Evolutionary conservation across 2,888 invertebrate species (phyloP).

Genomic region (Dyspetes luteomarginatus): DNA sequence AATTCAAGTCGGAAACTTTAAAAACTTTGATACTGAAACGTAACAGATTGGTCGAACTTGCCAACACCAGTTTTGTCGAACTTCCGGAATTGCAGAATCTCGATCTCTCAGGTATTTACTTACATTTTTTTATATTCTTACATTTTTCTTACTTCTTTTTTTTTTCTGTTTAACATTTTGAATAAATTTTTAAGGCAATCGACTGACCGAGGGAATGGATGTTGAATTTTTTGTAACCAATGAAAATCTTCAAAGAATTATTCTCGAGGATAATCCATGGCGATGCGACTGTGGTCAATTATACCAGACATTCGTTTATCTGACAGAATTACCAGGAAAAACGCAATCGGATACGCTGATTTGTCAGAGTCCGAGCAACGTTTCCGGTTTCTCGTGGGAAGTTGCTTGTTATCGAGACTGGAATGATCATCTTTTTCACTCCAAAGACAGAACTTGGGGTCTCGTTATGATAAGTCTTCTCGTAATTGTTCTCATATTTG

Average conservation of each 20-base stretch:
- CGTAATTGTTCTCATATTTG: conserved; percentile 84
- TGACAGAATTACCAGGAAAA: conserved; percentile 86
- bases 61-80: conserved; percentile 87
- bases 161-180: neutral
- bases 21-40: conserved; percentile 85
- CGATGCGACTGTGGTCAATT: conserved; percentile 89
- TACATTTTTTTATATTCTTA: neutral
- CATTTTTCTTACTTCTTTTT: neutral
- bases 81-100: conserved; percentile 86
- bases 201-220: conserved; percentile 87
- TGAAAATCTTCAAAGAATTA: conserved; percentile 85
- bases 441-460: conserved; percentile 73
- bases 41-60: conserved; percentile 86
- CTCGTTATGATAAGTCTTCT: conserved; percentile 75
- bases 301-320: conserved; percentile 86
- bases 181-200: conserved; percentile 85
- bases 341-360: conserved; percentile 85
- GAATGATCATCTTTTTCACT: conserved; percentile 80
- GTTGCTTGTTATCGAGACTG: conserved; percentile 87
- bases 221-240: conserved; percentile 86
- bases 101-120: conserved; percentile 84
- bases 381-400: conserved; percentile 88
- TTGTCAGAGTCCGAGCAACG: conserved; percentile 87
- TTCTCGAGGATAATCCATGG: conserved; percentile 90
- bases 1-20: conserved; percentile 86